Percentiles rank a stretch among this genome's conserved stretches.
phyloP scores from a whole-genome alignment of 1,140 invertebrate species.

The Cherax destructor region DNA sequence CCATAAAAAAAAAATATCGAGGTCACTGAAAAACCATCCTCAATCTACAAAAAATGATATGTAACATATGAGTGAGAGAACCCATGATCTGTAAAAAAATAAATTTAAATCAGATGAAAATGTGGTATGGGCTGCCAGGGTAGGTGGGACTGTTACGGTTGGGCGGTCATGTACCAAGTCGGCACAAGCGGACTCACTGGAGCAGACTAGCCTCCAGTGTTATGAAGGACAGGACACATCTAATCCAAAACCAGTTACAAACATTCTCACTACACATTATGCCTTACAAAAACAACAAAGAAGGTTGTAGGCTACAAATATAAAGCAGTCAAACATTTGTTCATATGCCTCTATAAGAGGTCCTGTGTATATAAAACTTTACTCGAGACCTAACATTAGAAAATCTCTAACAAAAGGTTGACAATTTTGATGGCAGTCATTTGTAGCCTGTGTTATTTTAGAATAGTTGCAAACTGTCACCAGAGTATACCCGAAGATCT shows the following conservation, averaged over 20 bases:
- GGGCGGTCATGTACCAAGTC: constrained; percentile 59
- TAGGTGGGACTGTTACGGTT: constrained; percentile 38
- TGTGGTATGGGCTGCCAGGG: constrained; percentile 22
- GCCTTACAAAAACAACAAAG: constrained; percentile 63
- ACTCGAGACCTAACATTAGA: constrained; percentile 61
- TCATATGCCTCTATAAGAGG: constrained; percentile 54
- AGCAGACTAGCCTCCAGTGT: constrained; percentile 68
- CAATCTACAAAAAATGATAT: neutral
- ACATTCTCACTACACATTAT: constrained; percentile 66
- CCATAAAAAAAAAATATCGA: neutral
- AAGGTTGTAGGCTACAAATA: constrained; percentile 67
- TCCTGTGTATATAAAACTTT: constrained; percentile 50
- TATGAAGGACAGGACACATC: constrained; percentile 59
- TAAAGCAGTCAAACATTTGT: constrained; percentile 68
- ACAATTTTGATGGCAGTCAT: constrained; percentile 69
- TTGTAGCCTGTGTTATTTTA: constrained; percentile 67
- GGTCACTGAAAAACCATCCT: constrained; percentile 6
- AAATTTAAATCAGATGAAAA: neutral
- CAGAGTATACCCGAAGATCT: constrained; percentile 66
- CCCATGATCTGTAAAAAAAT: neutral
- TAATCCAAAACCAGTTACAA: constrained; percentile 67
- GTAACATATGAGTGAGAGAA: constrained; percentile 20
- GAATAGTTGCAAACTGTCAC: constrained; percentile 66
- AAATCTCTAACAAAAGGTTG: constrained; percentile 61
- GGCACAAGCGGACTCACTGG: constrained; percentile 67